Base-by-base conservation (phyloP, 2,797 vertebrate species). In the Siniperca scherzeri region DNA sequence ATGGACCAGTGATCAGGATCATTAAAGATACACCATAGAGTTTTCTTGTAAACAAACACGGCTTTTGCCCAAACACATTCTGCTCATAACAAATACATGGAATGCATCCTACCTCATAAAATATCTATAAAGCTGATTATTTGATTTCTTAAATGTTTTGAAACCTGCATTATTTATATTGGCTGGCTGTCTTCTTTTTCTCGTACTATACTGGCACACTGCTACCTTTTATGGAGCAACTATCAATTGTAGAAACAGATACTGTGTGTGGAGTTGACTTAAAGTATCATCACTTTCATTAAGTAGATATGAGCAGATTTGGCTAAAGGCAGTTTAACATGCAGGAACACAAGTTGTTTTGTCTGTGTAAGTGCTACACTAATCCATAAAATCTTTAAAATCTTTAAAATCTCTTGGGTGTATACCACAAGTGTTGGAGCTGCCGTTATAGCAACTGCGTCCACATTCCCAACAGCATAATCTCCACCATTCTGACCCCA, bases 1-100 rank as follows among this genome's bases (percentile, higher is more conserved):
- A 82, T 16, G 36, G 36, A 77, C 56, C 38, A 30, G 55, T 66
- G 82, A 74, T 57, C 74, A 46, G 78, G 44, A 73, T 83, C 56
- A 81, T 77, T 78, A 65, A 65, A 83, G 42, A 55, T 5, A 69
- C 38, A 71, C 36, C 7, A 10, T 7, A 19, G 46, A 5, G 56
- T 56, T 40, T 55, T 48, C 25, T 52, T 40, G 13, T 14, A 67
- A 73, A 62, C 42, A 67, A 68, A 66, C 40, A 27, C 1, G 9
- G 14, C 14, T 42, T 52, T 60, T 21, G 13, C 64, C 30, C 30
- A 30, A 72, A 56, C 57, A 30, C 19, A 52, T 42, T 30, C 27
- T 25, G 22, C 19, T 11, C 21, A 80, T 14, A 57, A 68, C 2
- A 40, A 61, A 27, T 56, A 42, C 1, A 2, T n/a, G 22, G 44